Evolutionary conservation across 2,888 invertebrate genomes (phyloP).

Genomic region (Drosophila austrosaltans): DNA sequence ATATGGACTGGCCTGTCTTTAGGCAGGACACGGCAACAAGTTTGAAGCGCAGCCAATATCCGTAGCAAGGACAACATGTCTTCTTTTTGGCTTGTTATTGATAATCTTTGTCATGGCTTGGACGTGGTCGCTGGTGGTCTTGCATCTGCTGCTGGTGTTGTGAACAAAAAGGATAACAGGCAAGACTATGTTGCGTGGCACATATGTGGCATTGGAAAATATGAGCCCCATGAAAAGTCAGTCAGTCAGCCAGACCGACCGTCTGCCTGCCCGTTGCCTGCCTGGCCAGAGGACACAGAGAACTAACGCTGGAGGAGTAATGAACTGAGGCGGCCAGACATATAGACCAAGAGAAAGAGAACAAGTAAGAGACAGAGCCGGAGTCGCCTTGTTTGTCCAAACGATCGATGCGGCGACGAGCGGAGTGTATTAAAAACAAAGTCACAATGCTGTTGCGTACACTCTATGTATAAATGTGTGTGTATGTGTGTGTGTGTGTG

Average conservation of each 20-base stretch:
- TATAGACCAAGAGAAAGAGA: slow-evolving; percentile 19
- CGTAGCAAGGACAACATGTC: slow-evolving; percentile 52
- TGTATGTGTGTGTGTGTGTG: slow-evolving; percentile 12
- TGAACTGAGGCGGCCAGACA: slow-evolving; percentile 62
- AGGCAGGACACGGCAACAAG: slow-evolving; percentile 42
- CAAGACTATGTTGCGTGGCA: slow-evolving; percentile 16
- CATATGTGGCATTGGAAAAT: slow-evolving; percentile 47
- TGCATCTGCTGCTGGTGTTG: background rate
- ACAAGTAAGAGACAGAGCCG: slow-evolving; percentile 31
- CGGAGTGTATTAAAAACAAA: slow-evolving; percentile 78
- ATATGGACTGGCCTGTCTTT: slow-evolving; percentile 15
- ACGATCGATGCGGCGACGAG: slow-evolving; percentile 68
- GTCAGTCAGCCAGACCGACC: slow-evolving; percentile 13
- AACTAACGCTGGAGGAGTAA: slow-evolving; percentile 60
- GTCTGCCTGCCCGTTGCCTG: slow-evolving; percentile 17
- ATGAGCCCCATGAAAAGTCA: slow-evolving; percentile 62
- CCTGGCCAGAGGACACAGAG: slow-evolving; percentile 46
- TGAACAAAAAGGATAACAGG: slow-evolving; percentile 48
- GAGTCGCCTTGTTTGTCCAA: slow-evolving; percentile 66
- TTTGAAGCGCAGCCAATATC: slow-evolving; percentile 66
- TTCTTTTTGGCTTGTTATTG: slow-evolving; percentile 61
- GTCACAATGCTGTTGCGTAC: slow-evolving; percentile 57
- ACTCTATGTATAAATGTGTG: slow-evolving; percentile 5
- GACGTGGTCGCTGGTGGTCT: slow-evolving; percentile 39
- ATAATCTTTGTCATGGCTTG: slow-evolving; percentile 69